Evolutionary conservation across 1,140 invertebrate genomes (phyloP).

Genomic region (Cyphomyrmex costatus): DNA sequence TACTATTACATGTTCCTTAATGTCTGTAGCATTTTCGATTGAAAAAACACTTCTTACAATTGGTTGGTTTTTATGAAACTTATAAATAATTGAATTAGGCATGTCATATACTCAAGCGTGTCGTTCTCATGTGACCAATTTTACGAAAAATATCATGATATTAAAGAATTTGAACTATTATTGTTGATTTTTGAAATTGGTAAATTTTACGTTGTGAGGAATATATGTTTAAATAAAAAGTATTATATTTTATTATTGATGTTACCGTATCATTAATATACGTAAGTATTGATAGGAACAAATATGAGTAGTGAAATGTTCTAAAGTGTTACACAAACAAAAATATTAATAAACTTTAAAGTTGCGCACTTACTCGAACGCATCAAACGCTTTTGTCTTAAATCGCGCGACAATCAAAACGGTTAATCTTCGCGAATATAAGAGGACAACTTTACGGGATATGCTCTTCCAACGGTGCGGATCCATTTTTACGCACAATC

Average conservation of each 20-base stretch:
- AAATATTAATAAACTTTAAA: background rate
- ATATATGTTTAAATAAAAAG: too few relatives aligned
- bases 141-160: background rate
- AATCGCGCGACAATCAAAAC: slow-evolving; percentile 14
- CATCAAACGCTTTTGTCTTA: background rate
- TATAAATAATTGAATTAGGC: too few relatives aligned
- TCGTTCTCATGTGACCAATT: background rate
- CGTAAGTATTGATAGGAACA: too few relatives aligned
- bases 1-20: too few relatives aligned
- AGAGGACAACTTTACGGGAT: background rate
- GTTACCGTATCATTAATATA: too few relatives aligned
- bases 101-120: too few relatives aligned
- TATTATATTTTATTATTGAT: too few relatives aligned
- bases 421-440: background rate
- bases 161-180: background rate
- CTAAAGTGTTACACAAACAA: background rate
- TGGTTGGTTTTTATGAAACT: too few relatives aligned
- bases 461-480: background rate
- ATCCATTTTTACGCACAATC: slow-evolving; percentile 32
- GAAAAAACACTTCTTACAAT: too few relatives aligned
- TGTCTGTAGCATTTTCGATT: too few relatives aligned
- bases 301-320: background rate
- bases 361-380: background rate
- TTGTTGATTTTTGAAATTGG: background rate
- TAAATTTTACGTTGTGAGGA: background rate